These are phyloP conservation scores for Labrus mixtus DNA, from an alignment of 2,113 vertebrate genomes.

Conservation along the genomic window DNA sequence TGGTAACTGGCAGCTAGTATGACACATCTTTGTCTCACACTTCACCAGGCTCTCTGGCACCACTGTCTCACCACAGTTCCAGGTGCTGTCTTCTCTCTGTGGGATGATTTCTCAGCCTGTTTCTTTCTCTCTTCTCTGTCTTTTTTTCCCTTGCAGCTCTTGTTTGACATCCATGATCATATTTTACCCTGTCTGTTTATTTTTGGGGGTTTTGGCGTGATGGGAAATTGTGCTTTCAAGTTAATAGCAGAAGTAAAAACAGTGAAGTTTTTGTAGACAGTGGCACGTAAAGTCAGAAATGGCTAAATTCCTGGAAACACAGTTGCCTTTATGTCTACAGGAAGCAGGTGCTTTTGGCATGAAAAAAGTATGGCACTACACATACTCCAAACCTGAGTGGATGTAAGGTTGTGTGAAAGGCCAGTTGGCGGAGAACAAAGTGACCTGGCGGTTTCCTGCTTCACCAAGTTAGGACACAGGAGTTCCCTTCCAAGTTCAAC, in stretches of 20 bases:
- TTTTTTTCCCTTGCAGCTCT: background rate
- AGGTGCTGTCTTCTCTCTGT: conserved; percentile 40
- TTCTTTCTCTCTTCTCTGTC: background rate
- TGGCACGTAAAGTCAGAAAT: conserved; percentile 24
- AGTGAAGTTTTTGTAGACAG: background rate
- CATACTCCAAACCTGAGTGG: conserved; percentile 23
- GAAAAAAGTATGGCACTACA: conserved; percentile 32
- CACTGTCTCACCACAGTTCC: conserved; percentile 56
- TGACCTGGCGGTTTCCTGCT: conserved; percentile 40
- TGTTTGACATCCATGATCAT: background rate
- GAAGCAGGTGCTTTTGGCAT: conserved; percentile 66
- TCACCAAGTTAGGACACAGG: conserved; percentile 41
- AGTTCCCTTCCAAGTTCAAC: conserved; percentile 19
- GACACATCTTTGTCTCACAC: conserved; percentile 70
- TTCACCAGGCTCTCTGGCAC: conserved; percentile 47
- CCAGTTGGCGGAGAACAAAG: conserved; percentile 40
- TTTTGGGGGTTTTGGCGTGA: background rate
- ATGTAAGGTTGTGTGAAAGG: conserved; percentile 57
- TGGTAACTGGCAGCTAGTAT: conserved; percentile 46
- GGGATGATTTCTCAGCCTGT: conserved; percentile 9
- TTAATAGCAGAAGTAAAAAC: background rate
- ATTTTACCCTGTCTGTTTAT: background rate
- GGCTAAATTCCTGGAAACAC: conserved; percentile 65
- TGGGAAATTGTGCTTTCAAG: background rate
- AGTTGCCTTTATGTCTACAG: conserved; percentile 34